Evolutionary conservation across 2,888 invertebrate species (phyloP), one percentile per base, ranked within the genome.

Genomic region (Megamerina dolium): DNA sequence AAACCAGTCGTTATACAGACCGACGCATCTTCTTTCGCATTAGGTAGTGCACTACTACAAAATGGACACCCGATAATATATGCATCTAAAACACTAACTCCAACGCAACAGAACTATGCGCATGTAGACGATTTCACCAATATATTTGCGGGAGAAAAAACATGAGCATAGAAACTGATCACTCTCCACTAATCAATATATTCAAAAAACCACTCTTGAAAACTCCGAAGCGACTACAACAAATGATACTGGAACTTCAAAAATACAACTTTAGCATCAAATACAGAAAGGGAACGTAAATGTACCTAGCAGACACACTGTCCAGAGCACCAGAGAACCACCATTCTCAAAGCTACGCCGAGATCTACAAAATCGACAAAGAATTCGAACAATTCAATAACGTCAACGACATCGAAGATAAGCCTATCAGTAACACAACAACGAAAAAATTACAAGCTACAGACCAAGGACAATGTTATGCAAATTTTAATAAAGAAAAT

Each of bases 111-210:
- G 16, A n/a, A n/a, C n/a, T n/a, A n/a, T n/a, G n/a, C n/a, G n/a
- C n/a, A n/a, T n/a, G n/a, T n/a, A n/a, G n/a, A 17, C 45, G 45
- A 35, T 55, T 56, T 43, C 39, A 54, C 19, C 47, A 56, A 19
- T 50, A 46, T 19, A 50, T 51, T 32, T 47, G 45, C 17, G 53
- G 51, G 1, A 53, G 42, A 39, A 31, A 32, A 29, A 31, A n/a
- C n/a, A n/a, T n/a, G n/a, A n/a, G n/a, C n/a, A n/a, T n/a, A n/a
- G n/a, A n/a, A n/a, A n/a, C n/a, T n/a, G n/a, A n/a, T n/a, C n/a
- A n/a, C n/a, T n/a, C n/a, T n/a, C n/a, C n/a, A n/a, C n/a, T n/a
- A n/a, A n/a, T n/a, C n/a, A n/a, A n/a, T n/a, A n/a, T n/a, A n/a
- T n/a, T n/a, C n/a, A n/a, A n/a, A n/a, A n/a, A n/a, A n/a, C n/a